Percentiles rank a stretch among this genome's conserved stretches.
phyloP scores from a whole-genome alignment of 2,888 invertebrate species.

The Monochamus alternatus region DNA sequence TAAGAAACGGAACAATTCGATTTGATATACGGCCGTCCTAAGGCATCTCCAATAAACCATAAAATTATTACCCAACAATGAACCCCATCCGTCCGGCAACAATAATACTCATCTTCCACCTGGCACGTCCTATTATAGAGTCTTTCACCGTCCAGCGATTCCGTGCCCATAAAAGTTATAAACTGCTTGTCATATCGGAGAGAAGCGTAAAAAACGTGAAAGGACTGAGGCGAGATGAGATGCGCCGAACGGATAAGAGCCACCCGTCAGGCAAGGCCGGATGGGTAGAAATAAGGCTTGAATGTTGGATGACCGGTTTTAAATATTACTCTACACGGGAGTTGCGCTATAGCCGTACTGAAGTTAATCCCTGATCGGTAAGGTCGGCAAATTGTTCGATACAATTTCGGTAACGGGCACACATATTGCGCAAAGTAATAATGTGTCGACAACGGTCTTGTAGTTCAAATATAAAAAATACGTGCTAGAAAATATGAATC shows the following conservation, averaged over 20 bases:
- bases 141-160: slow-evolving; percentile 38
- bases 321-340: background rate
- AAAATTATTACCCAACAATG: slow-evolving; percentile 22
- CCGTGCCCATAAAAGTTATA: slow-evolving; percentile 37
- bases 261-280: slow-evolving; percentile 28
- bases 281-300: slow-evolving; percentile 15
- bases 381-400: too few relatives aligned
- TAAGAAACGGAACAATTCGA: background rate
- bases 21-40: slow-evolving; percentile 18
- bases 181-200: slow-evolving; percentile 46
- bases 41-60: slow-evolving; percentile 13
- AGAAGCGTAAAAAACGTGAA: slow-evolving; percentile 25
- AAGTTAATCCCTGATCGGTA: too few relatives aligned
- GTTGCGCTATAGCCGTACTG: background rate
- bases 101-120: slow-evolving; percentile 9
- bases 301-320: slow-evolving; percentile 26
- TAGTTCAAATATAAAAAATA: too few relatives aligned
- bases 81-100: slow-evolving; percentile 19
- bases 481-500: too few relatives aligned
- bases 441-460: too few relatives aligned
- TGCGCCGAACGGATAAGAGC: slow-evolving; percentile 17
- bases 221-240: slow-evolving; percentile 69
- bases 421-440: too few relatives aligned
- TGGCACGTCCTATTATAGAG: slow-evolving; percentile 43
- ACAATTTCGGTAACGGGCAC: too few relatives aligned